Evolutionary conservation across 1,140 invertebrate genomes (phyloP), one percentile per base, ranked within the genome.

Genomic region (Lepidurus packardi): DNA sequence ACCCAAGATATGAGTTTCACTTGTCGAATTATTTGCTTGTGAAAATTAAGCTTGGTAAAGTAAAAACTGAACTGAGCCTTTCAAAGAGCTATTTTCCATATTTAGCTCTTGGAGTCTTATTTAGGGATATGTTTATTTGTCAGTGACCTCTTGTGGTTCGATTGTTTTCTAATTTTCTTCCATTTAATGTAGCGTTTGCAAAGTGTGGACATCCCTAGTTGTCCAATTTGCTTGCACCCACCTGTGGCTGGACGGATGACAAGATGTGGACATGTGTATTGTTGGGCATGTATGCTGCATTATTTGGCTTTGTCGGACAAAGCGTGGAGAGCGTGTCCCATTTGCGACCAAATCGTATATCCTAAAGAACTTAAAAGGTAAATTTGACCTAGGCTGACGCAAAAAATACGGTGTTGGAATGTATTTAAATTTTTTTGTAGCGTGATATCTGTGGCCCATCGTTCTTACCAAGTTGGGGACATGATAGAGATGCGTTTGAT

Each of bases 221-320:
- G 96, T 85, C 96, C 96, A 0, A 98, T 98, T 82, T 98, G 96
- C 87, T 87, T 98, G 73, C 91, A 91, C 83, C 85, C 88, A 74
- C 94, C 95, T 41, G 86, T 90, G 77, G 92, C 94, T 81, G 95
- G 91, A 4, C 94, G 97, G 86, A 94, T 98, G 83, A 97, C 95
- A 0, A 89, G 91, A 44, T 99, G 97, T 87, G 96, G 96, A 34
- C 97, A 98, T 85, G 91, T 96, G 78, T 98, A 94, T 84, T 99
- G 97, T 85, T 98, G 94, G 94, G 88, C 94, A 1, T 99, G 97
- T 84, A 90, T 98, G 82, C 88, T 98, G 25, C 96, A 98, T 84
- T 98, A 98, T 85, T 86, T 97, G 78, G 89, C 93, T 21, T 85
- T 96, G 2, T 91, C 91, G 73, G 93, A 97, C 82, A 92, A 93